Evolutionary conservation across 1,140 invertebrate species (phyloP).

Genomic region (Achroia grisella): DNA sequence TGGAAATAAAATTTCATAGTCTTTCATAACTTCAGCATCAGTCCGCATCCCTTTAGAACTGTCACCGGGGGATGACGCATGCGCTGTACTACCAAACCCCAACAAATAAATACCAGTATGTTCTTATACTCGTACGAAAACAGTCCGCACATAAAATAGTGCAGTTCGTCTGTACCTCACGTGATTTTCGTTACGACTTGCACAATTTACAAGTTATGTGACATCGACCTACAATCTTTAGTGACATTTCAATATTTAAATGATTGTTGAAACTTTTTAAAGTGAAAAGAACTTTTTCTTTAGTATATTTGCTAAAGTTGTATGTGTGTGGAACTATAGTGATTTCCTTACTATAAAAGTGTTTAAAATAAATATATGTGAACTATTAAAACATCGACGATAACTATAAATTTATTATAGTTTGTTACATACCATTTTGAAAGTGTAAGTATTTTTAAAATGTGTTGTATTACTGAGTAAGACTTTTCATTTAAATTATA

Average conservation of each 20-base stretch:
- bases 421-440: no score
- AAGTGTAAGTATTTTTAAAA: no score
- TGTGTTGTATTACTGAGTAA: no score
- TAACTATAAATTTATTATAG: no score
- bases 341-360: no score
- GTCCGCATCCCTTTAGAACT: not conserved
- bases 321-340: no score
- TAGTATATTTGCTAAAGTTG: no score
- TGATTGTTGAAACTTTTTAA: not conserved
- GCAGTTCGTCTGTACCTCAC: not conserved
- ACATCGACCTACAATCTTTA: not conserved
- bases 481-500: no score
- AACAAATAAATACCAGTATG: not conserved
- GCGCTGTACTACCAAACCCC: not conserved
- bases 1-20: not conserved
- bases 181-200: no score
- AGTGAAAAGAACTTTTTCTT: no score
- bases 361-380: no score
- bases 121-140: not conserved
- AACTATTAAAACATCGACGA: no score
- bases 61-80: constrained; percentile 2
- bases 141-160: not conserved
- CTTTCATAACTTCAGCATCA: not conserved
- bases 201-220: not conserved
- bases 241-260: not conserved